Conservation (phyloP, 2,797 vertebrate genomes). For the Tenualosa ilisha region DNA sequence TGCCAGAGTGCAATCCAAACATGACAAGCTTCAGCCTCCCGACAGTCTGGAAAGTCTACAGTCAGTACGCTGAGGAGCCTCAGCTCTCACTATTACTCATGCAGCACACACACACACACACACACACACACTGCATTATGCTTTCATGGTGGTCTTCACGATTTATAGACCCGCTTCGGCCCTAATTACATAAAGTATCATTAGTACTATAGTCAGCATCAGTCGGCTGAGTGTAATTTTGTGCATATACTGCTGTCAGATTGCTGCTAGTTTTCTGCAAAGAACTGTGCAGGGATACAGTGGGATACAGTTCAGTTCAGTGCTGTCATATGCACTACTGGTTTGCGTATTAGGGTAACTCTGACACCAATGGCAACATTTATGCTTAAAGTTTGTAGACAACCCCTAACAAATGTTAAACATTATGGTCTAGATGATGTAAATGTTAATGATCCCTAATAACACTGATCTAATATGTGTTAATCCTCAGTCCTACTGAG, state of each 20-base stretch:
- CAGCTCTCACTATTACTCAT: not conserved
- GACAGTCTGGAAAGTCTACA: not conserved
- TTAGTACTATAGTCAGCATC: not conserved
- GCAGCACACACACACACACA: not conserved
- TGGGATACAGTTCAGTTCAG: not conserved
- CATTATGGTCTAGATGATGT: no score
- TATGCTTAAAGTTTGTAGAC: no score
- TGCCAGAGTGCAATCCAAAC: not conserved
- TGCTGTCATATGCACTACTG: not conserved
- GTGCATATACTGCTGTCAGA: not conserved
- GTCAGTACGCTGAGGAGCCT: not conserved
- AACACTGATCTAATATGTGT: not conserved
- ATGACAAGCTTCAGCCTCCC: not conserved
- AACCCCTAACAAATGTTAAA: no score
- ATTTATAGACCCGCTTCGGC: not conserved
- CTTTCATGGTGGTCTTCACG: not conserved
- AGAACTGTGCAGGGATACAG: no score
- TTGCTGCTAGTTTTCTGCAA: not conserved
- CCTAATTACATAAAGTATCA: not conserved
- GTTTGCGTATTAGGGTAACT: not conserved
- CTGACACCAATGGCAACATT: no score
- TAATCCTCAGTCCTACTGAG: no score
- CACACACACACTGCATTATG: not conserved
- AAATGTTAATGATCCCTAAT: no score
- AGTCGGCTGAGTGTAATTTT: not conserved